Percentiles rank a stretch among this genome's conserved stretches.
phyloP scores from a whole-genome alignment of 2,797 vertebrate genomes.

The Lepilemur septentrionalis region DNA sequence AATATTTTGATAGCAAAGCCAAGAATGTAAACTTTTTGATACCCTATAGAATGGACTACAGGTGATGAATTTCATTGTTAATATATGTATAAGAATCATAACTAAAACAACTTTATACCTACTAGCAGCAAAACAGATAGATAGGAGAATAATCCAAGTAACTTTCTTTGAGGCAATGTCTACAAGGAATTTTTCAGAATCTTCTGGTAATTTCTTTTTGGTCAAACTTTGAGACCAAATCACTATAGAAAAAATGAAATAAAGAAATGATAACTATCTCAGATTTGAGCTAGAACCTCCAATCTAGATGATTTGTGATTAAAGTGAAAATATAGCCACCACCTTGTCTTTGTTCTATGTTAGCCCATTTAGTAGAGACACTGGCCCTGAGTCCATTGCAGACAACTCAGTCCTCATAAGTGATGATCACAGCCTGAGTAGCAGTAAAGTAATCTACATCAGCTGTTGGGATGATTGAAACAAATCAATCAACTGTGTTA shows the following conservation, averaged over 20 bases:
- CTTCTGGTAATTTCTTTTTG: conserved; percentile 18
- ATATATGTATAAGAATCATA: background rate
- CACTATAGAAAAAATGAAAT: conserved; percentile 5
- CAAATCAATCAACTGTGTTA: background rate
- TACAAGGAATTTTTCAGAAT: conserved; percentile 21
- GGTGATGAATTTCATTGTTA: conserved; percentile 37
- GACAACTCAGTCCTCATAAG: background rate
- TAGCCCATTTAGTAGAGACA: background rate
- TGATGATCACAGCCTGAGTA: background rate
- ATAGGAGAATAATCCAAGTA: background rate
- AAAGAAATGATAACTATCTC: background rate
- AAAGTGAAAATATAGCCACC: background rate
- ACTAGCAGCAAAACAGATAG: background rate
- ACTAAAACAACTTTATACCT: background rate
- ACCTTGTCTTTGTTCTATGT: background rate
- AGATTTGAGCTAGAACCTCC: conserved; percentile 10
- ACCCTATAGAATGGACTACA: conserved; percentile 31
- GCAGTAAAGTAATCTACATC: background rate
- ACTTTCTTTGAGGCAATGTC: conserved; percentile 70
- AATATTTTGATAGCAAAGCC: conserved; percentile 42
- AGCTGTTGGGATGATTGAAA: background rate
- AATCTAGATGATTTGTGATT: background rate
- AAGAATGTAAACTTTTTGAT: conserved; percentile 32
- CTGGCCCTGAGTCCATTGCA: background rate
- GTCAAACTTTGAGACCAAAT: conserved; percentile 28